A percentile compares a stretch with the other conserved stretches of the same genome.
phyloP scores from a whole-genome alignment of 2,113 vertebrate species.

The Ivindomyrus marchei region DNA sequence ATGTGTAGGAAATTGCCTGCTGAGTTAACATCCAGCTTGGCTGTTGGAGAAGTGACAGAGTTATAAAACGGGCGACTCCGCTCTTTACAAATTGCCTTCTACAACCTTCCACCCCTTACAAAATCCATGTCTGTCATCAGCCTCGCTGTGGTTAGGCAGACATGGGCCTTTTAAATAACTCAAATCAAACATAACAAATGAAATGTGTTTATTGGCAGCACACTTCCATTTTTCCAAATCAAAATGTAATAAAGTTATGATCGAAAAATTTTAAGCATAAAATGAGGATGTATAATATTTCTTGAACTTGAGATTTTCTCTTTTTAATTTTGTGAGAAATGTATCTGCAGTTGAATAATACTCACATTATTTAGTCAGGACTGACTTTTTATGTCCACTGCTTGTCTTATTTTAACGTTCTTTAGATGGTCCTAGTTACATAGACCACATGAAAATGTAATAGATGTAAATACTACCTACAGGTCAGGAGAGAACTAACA shows the following conservation, averaged over 20 bases:
- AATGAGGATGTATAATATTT: neutral
- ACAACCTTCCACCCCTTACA: conserved; percentile 32
- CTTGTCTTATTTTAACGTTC: neutral
- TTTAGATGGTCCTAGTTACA: neutral
- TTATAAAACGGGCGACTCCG: conserved; percentile 53
- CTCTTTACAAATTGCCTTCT: conserved; percentile 37
- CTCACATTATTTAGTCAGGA: neutral
- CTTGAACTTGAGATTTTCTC: neutral
- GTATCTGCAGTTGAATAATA: neutral
- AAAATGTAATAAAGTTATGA: neutral
- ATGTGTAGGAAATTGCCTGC: conserved; percentile 59
- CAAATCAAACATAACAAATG: neutral
- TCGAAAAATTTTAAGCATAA: neutral
- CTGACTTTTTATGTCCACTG: neutral
- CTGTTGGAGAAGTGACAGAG: conserved; percentile 49
- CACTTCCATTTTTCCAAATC: neutral
- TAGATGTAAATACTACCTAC: neutral
- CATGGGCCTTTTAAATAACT: neutral
- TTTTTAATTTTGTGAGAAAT: neutral
- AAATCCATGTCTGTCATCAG: conserved; percentile 23
- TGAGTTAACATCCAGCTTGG: conserved; percentile 46
- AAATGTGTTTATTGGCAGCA: neutral
- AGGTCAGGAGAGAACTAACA: neutral
- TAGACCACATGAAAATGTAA: neutral
- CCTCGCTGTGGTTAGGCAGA: neutral